A percentile compares a stretch with the other conserved stretches of the same genome.
These are phyloP conservation scores for Trissolcus brochymenae DNA, from an alignment of 2,888 invertebrate species.

Conservation along the genomic window DNA sequence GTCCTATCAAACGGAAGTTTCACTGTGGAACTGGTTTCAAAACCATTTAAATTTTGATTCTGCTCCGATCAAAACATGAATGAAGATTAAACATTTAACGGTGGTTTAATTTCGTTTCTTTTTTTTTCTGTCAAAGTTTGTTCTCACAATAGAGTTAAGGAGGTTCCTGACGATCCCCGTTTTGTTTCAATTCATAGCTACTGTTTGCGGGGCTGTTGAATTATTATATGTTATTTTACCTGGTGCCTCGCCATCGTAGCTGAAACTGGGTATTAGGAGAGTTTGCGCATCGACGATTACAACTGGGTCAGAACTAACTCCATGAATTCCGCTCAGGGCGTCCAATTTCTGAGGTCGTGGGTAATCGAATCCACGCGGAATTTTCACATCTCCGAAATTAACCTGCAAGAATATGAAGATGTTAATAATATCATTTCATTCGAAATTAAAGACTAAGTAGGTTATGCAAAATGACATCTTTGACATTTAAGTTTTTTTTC, in stretches of 20 bases:
- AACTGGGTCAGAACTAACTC: constrained; percentile 89
- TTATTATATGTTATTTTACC: constrained; percentile 78
- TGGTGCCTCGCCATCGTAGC: constrained; percentile 94
- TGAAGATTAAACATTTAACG: constrained; percentile 4
- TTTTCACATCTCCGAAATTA: constrained; percentile 91
- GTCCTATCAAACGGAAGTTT: constrained; percentile 14
- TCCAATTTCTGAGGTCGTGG: constrained; percentile 90
- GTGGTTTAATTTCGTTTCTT: too few species aligned
- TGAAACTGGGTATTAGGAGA: constrained; percentile 91
- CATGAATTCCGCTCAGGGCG: constrained; percentile 87
- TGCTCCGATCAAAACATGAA: not conserved
- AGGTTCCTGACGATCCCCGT: too few species aligned
- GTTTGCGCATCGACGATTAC: constrained; percentile 96
- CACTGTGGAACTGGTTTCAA: constrained; percentile 10
- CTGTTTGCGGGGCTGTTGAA: constrained; percentile 19
- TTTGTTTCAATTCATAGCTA: not conserved
- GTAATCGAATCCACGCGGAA: constrained; percentile 86
- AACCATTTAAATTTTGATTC: constrained; percentile 13
- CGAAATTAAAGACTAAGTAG: constrained; percentile 1
- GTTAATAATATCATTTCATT: not conserved
- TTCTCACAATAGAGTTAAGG: too few species aligned
- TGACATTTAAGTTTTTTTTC: constrained; percentile 4
- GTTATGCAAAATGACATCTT: constrained; percentile 9
- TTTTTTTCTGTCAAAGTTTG: not conserved
- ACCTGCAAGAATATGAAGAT: constrained; percentile 78